These are phyloP conservation scores for Bimastos eiseni DNA, from an alignment of 2,888 invertebrate species.

Conservation along the genomic window DNA sequence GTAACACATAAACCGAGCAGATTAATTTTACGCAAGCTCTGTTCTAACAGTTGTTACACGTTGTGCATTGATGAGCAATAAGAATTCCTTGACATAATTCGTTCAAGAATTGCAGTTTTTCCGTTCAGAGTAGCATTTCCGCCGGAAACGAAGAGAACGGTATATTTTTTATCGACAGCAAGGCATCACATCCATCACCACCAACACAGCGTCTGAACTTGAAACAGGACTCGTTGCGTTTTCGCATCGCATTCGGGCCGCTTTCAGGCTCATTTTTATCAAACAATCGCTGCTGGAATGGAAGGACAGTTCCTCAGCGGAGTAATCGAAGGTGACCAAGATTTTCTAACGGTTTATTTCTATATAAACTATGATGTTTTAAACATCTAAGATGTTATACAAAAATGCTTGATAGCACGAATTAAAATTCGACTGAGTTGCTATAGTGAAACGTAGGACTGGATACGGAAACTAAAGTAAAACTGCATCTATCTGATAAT, in stretches of 20 bases:
- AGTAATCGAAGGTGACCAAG: not conserved
- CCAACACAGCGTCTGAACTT: not conserved
- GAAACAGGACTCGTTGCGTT: not conserved
- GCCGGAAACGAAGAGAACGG: not conserved
- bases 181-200: not conserved
- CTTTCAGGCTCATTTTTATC: not conserved
- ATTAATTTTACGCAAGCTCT: not conserved
- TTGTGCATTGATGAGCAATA: not conserved
- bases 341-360: not conserved
- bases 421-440: not conserved
- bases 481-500: too few species aligned
- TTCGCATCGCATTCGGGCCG: not conserved
- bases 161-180: not conserved
- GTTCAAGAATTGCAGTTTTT: not conserved
- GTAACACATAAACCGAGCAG: not conserved
- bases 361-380: not conserved
- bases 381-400: not conserved
- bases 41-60: not conserved
- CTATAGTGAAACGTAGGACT: too few species aligned
- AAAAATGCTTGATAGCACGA: not conserved
- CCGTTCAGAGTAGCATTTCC: not conserved
- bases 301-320: constrained; percentile 7
- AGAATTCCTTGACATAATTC: constrained; percentile 2
- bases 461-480: not conserved
- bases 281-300: constrained; percentile 1